Evolutionary conservation across 2,113 vertebrate genomes (phyloP), one percentile per base, ranked within the genome.

Genomic region (Lota lota): DNA sequence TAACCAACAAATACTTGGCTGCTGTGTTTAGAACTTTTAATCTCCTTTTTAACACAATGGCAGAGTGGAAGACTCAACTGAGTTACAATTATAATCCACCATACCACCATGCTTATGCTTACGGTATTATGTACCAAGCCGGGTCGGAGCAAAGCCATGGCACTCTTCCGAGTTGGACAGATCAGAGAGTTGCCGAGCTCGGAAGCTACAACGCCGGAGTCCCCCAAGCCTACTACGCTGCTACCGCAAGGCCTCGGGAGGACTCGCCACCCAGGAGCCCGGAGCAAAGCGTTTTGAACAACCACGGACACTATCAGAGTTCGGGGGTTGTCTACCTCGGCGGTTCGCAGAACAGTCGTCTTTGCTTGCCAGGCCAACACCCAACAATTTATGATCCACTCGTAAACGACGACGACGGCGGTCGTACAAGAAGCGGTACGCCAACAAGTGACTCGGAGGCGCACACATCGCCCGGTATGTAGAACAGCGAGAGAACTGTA

Each of bases 1-100:
- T 11, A 57, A 57, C 17, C 18, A 57, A 57, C 16, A 18, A 16
- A 54, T 54, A 20, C 18, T 57, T 19, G 21, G n/a, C 24, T 22
- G 20, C 21, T 22, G 21, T 61, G 18, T 58, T 8, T 58, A 7
- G 16, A 20, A 8, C 18, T 18, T 58, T 22, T 16, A 5, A 22
- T 61, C 12, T 60, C 22, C 59, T 24, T 24, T 18, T 4, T 12
- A 59, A 22, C 18, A 12, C 19, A 0, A 93, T 93, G 91, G 86
- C 90, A 17, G 90, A 92, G 10, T 93, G 90, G 91, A 92, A 88
- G 68, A 20, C 85, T 0, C 89, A 87, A 2, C 40, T 90, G 10
- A 83, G 21, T 22, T 90, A 88, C 77, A 90, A 89, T 56, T 91
- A 87, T 68, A 89, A 78, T 69, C 73, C 80, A 0, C 74, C 90